Conservation (phyloP, 2,888 invertebrate genomes). For the Pterostichus madidus region DNA sequence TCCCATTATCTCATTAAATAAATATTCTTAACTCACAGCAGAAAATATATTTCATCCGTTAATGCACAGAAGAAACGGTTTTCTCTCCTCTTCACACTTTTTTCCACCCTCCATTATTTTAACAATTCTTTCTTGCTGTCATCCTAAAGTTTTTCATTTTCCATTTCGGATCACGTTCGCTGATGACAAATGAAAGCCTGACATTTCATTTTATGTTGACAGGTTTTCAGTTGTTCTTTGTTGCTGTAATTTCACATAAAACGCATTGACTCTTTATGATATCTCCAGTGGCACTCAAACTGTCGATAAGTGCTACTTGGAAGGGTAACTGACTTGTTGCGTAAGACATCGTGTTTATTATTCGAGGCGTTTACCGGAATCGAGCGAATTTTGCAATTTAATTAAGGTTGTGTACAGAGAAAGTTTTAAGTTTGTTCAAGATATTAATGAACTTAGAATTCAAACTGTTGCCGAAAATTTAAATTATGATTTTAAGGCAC, state of each 20-base stretch:
- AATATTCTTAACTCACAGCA: slow-evolving; percentile 24
- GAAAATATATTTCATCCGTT: slow-evolving; percentile 36
- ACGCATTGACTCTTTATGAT: slow-evolving; percentile 9
- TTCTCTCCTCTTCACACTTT: slow-evolving; percentile 4
- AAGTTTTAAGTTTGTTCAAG: neutral
- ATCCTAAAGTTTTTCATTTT: slow-evolving; percentile 22
- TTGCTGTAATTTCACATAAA: slow-evolving; percentile 43
- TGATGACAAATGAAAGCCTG: slow-evolving; percentile 50
- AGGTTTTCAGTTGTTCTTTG: slow-evolving; percentile 23
- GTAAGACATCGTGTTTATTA: neutral
- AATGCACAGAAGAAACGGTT: slow-evolving; percentile 25
- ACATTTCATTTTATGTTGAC: slow-evolving; percentile 55
- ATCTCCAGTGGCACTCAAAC: neutral
- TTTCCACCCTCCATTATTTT: slow-evolving; percentile 37
- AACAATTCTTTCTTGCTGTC: slow-evolving; percentile 22
- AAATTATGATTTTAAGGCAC: neutral
- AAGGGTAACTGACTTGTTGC: neutral
- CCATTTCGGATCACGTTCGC: slow-evolving; percentile 1
- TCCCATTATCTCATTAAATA: slow-evolving; percentile 43
- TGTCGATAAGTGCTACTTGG: neutral
- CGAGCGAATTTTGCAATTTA: neutral
- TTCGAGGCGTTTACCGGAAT: neutral
- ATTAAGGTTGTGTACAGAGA: neutral
- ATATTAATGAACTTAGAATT: neutral
- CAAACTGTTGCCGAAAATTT: neutral